Conservation (phyloP, 1,140 invertebrate genomes). For the Daktulosphaira vitifoliae region DNA sequence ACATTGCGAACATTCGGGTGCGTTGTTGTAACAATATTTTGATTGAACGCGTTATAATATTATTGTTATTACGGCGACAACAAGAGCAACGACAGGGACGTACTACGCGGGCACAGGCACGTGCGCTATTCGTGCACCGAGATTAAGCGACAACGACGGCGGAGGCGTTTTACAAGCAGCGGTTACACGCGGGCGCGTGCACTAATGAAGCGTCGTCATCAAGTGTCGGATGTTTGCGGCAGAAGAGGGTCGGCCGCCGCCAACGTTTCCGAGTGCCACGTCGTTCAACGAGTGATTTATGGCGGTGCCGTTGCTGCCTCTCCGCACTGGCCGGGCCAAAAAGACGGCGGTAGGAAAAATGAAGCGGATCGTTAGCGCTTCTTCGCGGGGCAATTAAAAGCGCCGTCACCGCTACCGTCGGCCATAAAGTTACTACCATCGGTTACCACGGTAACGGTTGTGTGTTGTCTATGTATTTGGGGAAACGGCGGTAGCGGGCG, state of each 20-base stretch:
- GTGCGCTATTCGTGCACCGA: slow-evolving; percentile 26
- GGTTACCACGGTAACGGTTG: slow-evolving; percentile 26
- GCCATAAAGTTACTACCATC: not conserved
- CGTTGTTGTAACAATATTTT: too few species aligned
- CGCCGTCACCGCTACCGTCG: slow-evolving; percentile 2
- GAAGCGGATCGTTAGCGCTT: slow-evolving; percentile 32
- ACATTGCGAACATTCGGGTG: too few species aligned
- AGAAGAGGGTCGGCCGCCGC: not conserved
- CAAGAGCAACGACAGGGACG: not conserved
- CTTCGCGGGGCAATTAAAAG: slow-evolving; percentile 33
- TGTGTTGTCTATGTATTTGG: not conserved
- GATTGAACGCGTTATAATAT: too few species aligned
- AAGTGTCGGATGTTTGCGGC: slow-evolving; percentile 29
- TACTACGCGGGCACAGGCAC: not conserved
- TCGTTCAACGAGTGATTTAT: slow-evolving; percentile 21
- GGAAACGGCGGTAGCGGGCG: not conserved
- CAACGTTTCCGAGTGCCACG: not conserved
- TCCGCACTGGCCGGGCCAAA: not conserved
- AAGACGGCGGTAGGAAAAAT: slow-evolving; percentile 21
- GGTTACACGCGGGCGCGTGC: not conserved
- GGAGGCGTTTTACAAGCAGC: not conserved
- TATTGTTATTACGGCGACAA: too few species aligned
- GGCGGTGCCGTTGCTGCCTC: not conserved
- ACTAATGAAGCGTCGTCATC: slow-evolving; percentile 33
- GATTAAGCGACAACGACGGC: slow-evolving; percentile 1